Percentiles rank a stretch among this genome's conserved stretches.
Conservation (phyloP, 23 tunicate species). For the Styela plicata region DNA sequence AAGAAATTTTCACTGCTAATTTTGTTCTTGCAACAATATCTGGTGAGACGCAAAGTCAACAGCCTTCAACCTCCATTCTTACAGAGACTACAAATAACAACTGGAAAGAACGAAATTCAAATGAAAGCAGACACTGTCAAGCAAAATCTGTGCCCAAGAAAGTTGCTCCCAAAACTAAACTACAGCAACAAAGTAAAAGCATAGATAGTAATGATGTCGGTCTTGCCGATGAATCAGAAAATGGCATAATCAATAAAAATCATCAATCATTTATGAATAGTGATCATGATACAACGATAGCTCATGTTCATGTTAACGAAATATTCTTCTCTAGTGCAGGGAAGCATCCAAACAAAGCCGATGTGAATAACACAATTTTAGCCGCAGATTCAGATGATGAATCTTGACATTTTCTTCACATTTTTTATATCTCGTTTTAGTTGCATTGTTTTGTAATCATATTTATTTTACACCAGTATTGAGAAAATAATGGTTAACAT, state of each 20-base stretch:
- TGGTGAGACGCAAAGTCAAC: constrained; percentile 28
- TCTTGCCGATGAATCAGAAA: not conserved
- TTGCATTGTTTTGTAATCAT: too few relatives aligned
- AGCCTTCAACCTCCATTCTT: not conserved
- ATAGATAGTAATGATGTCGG: not conserved
- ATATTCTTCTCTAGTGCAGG: not conserved
- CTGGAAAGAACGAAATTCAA: not conserved
- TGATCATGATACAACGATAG: not conserved
- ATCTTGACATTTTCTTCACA: not conserved
- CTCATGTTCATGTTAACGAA: not conserved
- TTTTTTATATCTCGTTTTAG: too few relatives aligned
- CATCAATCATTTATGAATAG: not conserved
- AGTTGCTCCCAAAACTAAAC: too few relatives aligned
- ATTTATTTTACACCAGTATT: too few relatives aligned
- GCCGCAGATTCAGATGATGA: not conserved
- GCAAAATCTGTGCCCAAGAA: not conserved
- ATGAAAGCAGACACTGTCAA: not conserved
- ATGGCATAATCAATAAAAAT: not conserved
- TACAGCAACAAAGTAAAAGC: too few relatives aligned
- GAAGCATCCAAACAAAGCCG: not conserved
- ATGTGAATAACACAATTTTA: not conserved
- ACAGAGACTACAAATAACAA: not conserved
- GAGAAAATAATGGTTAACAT: too few relatives aligned
- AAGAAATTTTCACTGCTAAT: constrained; percentile 43
- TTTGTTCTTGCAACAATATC: constrained; percentile 82